These are phyloP conservation scores for Montipora capricornis DNA, from an alignment of 64 coral and sea anemone species.

Conservation along the genomic window DNA sequence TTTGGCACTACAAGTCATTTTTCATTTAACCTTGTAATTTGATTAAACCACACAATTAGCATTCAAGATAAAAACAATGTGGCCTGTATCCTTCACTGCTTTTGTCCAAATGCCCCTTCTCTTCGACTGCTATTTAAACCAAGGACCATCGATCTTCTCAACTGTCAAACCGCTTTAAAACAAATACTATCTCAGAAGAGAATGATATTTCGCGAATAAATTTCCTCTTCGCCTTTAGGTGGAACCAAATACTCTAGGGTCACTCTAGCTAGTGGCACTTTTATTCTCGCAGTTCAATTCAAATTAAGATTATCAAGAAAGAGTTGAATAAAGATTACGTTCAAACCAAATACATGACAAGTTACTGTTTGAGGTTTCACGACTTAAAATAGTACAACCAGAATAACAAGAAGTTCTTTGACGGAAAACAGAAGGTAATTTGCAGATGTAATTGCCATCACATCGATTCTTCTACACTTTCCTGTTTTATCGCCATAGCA, in stretches of 20 bases:
- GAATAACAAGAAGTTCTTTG: too few relatives aligned
- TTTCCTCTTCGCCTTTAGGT: background rate
- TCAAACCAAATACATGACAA: background rate
- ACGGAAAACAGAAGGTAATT: too few relatives aligned
- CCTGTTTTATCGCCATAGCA: background rate
- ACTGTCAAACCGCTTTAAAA: background rate
- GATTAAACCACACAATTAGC: slow-evolving; percentile 21
- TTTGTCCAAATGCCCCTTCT: background rate
- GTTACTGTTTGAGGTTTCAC: background rate
- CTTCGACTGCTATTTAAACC: background rate
- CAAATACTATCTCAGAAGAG: background rate
- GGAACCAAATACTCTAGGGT: background rate
- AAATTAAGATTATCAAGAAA: background rate
- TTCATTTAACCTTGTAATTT: slow-evolving; percentile 15
- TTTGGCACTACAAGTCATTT: background rate
- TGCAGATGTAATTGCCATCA: too few relatives aligned
- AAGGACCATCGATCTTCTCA: background rate
- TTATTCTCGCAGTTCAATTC: too few relatives aligned
- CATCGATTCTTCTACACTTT: background rate
- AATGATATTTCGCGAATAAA: background rate
- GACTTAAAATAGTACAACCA: background rate
- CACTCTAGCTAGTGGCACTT: too few relatives aligned
- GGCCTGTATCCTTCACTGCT: background rate
- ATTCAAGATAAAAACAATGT: background rate
- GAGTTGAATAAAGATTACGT: background rate